phyloP scores from a whole-genome alignment of 2,113 vertebrate genomes.

The Geococcyx californianus region DNA sequence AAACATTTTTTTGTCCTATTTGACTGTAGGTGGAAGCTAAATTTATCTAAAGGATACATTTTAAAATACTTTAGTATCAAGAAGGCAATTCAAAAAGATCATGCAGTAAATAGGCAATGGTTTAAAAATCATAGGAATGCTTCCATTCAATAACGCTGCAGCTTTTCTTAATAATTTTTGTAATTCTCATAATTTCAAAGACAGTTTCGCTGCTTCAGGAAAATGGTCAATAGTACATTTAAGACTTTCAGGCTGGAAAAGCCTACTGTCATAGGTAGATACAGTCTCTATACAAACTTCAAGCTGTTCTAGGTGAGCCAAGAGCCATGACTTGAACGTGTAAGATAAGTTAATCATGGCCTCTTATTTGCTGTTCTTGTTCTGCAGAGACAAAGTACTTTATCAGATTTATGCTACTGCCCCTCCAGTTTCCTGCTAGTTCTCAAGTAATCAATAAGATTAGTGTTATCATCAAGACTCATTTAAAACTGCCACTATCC shows the following conservation, averaged over 20 bases:
- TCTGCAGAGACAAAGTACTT: neutral
- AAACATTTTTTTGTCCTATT: neutral
- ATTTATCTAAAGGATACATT: neutral
- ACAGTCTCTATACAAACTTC: neutral
- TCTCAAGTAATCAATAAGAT: slow-evolving; percentile 3
- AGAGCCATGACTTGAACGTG: neutral
- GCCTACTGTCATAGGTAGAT: neutral
- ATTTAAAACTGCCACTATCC: neutral
- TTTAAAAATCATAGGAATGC: neutral
- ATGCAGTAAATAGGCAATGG: neutral
- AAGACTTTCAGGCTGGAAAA: neutral
- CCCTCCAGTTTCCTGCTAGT: neutral
- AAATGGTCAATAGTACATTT: neutral
- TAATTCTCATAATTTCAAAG: neutral
- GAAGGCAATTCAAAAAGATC: neutral
- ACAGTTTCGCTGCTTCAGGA: neutral
- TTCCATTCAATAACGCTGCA: neutral
- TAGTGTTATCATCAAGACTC: neutral
- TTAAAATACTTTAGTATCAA: neutral
- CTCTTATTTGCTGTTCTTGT: neutral
- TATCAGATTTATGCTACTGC: neutral
- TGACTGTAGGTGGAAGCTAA: neutral
- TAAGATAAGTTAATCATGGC: neutral
- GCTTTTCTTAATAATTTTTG: neutral
- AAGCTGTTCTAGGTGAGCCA: neutral